Evolutionary conservation across 2,113 vertebrate species (phyloP).

Genomic region (Bombycilla garrulus): DNA sequence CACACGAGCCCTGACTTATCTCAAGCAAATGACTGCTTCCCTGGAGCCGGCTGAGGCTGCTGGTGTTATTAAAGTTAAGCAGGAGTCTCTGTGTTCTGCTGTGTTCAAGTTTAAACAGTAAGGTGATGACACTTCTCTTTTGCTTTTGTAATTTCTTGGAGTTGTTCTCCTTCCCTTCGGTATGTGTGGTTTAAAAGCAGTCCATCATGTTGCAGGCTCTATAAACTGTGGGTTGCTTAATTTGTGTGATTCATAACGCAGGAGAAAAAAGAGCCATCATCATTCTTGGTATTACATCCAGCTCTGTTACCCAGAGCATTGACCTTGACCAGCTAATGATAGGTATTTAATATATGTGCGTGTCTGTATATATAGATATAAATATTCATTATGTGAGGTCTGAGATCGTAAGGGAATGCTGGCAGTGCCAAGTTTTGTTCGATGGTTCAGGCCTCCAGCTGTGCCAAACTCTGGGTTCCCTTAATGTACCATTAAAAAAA

Average conservation of each 20-base stretch:
- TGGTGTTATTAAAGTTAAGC: conserved; percentile 42
- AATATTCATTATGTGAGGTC: conserved; percentile 59
- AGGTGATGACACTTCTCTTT: conserved; percentile 51
- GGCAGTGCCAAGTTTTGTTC: conserved; percentile 52
- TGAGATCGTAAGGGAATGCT: neutral
- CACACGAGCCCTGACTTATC: neutral
- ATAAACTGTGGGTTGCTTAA: conserved; percentile 34
- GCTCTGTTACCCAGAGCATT: conserved; percentile 20
- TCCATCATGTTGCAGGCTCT: conserved; percentile 29
- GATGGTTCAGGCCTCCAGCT: conserved; percentile 20
- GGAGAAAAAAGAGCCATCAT: conserved; percentile 8
- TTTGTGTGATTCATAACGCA: conserved; percentile 33
- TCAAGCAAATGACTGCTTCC: conserved; percentile 24
- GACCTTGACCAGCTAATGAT: conserved; percentile 60
- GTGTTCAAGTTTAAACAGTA: conserved; percentile 36
- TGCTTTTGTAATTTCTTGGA: conserved; percentile 37
- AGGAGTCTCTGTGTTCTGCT: neutral
- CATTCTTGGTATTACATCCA: conserved; percentile 16
- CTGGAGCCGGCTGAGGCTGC: neutral
- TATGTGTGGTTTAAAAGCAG: conserved; percentile 49
- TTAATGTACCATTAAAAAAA: conserved; percentile 47
- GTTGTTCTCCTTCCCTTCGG: conserved; percentile 17
- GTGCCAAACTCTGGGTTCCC: conserved; percentile 44
- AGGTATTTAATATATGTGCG: conserved; percentile 13
- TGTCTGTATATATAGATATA: conserved; percentile 35